Base-by-base conservation (phyloP, 1,140 invertebrate species). In the Drosophila littoralis region DNA sequence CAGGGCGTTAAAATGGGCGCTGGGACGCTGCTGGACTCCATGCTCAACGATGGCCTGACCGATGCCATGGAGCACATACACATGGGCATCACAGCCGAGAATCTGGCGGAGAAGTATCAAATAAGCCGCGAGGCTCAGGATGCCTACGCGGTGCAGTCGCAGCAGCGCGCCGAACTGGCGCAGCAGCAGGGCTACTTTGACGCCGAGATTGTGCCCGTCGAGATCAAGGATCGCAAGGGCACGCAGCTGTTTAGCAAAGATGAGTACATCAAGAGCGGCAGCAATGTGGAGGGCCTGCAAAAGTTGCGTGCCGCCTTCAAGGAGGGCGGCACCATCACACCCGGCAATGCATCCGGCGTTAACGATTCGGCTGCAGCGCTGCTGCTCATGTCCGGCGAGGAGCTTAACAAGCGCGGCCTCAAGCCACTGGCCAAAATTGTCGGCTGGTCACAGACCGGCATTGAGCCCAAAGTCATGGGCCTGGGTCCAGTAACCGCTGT, bases 71-170 rank as follows among this genome's bases (percentile, higher is more conserved):
- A 94, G 79, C 93, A 94, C 75, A 95, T 96, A 70, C 96, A 97
- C 79, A 98, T 98, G 97, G 97, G 97, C 64, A 93, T 96, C 48
- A 98, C 97, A 80, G 96, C 96, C 76, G 97, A 98, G 93, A 97
- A 97, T 93, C 92, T 98, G 40, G 95, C 95, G 0, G 95, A 96
- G 79, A 92, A 94, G 59, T 97, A 94, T 92, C 92, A 93, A 7
- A 94, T 98, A 46, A 94, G 93, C 15, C 93, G 97, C 78, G 93
- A 95, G 90, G 94, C 95, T 17, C 97, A 98, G 93, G 97, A 98
- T 88, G 82, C 93, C 38, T 97, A 94, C 93, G 96, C 97, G 0
- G 83, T 94, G 0, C 81, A 93, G 54, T 97, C 96, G n/a, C 97
- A 98, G 90, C 92, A 94, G 55, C 96, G 95, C 90, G 94, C 95